These are phyloP conservation scores for Babyrousa celebensis DNA, from an alignment of 2,797 vertebrate species.

Conservation along the genomic window DNA sequence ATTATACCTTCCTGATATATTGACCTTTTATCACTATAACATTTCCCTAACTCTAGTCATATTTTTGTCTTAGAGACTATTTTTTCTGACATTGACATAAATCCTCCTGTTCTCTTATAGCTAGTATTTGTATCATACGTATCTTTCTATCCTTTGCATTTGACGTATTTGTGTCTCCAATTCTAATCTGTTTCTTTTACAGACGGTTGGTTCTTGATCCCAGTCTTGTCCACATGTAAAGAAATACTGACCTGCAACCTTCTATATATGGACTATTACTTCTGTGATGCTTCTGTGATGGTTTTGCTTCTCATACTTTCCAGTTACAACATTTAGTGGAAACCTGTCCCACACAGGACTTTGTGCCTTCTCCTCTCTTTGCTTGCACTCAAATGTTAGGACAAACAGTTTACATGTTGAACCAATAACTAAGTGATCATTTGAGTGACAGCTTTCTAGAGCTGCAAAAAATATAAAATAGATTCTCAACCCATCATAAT, in stretches of 20 bases:
- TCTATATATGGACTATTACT: neutral
- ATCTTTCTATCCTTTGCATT: neutral
- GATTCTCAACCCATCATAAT: fast-evolving
- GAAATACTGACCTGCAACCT: neutral
- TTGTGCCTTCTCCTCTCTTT: neutral
- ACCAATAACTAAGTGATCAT: neutral
- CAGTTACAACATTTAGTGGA: neutral
- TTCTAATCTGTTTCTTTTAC: neutral
- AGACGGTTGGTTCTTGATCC: neutral
- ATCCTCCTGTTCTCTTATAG: neutral
- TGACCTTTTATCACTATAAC: neutral
- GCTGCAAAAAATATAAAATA: neutral
- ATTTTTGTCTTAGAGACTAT: neutral
- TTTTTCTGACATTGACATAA: conserved; percentile 19
- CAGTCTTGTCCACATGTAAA: neutral
- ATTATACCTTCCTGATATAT: neutral
- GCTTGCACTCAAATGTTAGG: neutral
- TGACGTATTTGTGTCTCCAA: neutral
- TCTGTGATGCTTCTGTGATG: neutral
- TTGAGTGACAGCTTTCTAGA: neutral
- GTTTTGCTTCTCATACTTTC: neutral
- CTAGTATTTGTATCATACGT: neutral
- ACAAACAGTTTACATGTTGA: neutral
- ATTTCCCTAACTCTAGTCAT: neutral
- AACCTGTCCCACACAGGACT: fast-evolving